Percentiles rank a stretch among this genome's conserved stretches.
These are phyloP conservation scores for Axea sp. DNA, from an alignment of 2,888 invertebrate genomes.

Conservation along the genomic window DNA sequence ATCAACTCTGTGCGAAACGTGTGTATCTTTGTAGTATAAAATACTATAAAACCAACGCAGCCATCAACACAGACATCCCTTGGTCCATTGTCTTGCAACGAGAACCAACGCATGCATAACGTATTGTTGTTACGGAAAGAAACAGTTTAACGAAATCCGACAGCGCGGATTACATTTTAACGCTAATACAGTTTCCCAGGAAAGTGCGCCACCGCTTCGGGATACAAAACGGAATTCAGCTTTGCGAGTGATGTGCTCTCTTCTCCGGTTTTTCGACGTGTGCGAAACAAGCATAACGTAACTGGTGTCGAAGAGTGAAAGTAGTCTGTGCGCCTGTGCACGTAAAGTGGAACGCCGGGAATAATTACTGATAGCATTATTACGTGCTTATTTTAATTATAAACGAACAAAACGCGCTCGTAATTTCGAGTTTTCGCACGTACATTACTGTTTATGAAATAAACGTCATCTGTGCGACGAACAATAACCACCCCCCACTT, in stretches of 20 bases:
- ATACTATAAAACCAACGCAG: too few species aligned
- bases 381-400: slow-evolving; percentile 60
- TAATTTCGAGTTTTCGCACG: slow-evolving; percentile 43
- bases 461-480: slow-evolving; percentile 21
- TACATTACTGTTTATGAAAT: slow-evolving; percentile 40
- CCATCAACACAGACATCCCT: too few species aligned
- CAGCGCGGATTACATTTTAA: slow-evolving; percentile 56
- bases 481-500: slow-evolving; percentile 17
- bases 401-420: slow-evolving; percentile 37
- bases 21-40: too few species aligned
- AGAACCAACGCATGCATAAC: slow-evolving; percentile 12
- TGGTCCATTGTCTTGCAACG: slow-evolving; percentile 1
- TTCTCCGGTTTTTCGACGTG: background rate
- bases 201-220: slow-evolving; percentile 43
- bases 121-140: slow-evolving; percentile 32
- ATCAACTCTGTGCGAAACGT: too few species aligned
- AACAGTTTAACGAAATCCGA: slow-evolving; percentile 34
- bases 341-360: slow-evolving; percentile 59
- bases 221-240: slow-evolving; percentile 44
- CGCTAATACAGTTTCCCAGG: slow-evolving; percentile 53
- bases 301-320: slow-evolving; percentile 78
- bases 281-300: slow-evolving; percentile 71
- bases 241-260: slow-evolving; percentile 39
- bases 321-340: slow-evolving; percentile 64
- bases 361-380: slow-evolving; percentile 60